These are phyloP conservation scores for Parambassis ranga DNA, from an alignment of 2,797 vertebrate genomes.

Conservation along the genomic window DNA sequence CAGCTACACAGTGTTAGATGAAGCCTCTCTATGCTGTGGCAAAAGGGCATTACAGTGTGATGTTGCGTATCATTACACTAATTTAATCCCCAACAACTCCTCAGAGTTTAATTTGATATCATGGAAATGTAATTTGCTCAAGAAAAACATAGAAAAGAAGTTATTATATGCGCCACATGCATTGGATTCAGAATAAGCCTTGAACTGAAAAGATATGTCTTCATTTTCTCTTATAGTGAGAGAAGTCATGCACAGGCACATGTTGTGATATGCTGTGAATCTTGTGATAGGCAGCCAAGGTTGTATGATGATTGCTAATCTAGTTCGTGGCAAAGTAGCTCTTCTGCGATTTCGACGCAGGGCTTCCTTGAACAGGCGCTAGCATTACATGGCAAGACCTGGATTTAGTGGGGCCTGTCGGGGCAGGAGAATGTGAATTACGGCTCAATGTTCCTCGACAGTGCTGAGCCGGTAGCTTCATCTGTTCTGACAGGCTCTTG, in stretches of 20 bases:
- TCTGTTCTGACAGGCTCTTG: slow-evolving; percentile 81
- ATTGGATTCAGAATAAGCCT: slow-evolving; percentile 14
- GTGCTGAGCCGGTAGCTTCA: slow-evolving; percentile 77
- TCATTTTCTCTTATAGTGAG: slow-evolving; percentile 7
- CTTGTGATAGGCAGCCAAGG: slow-evolving; percentile 5
- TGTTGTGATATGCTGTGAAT: neutral
- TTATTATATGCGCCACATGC: slow-evolving; percentile 20
- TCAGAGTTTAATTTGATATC: slow-evolving; percentile 27
- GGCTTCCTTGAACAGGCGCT: slow-evolving; percentile 55
- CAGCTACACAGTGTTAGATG: slow-evolving; percentile 1
- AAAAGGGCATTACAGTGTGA: slow-evolving; percentile 28
- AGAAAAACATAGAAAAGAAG: neutral
- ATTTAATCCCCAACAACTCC: slow-evolving; percentile 28
- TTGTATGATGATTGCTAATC: slow-evolving; percentile 54
- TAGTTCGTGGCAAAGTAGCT: slow-evolving; percentile 37
- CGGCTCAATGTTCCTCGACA: slow-evolving; percentile 75
- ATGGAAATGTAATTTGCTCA: slow-evolving; percentile 21
- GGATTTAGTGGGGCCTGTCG: slow-evolving; percentile 71
- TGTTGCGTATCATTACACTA: slow-evolving; percentile 37
- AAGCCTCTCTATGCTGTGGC: slow-evolving; percentile 16
- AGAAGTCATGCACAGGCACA: slow-evolving; percentile 26
- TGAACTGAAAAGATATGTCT: slow-evolving; percentile 1
- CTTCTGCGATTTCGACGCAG: slow-evolving; percentile 22
- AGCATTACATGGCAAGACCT: slow-evolving; percentile 54
- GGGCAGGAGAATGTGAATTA: slow-evolving; percentile 71